Evolutionary conservation across 2,113 vertebrate species (phyloP), one percentile per base, ranked within the genome.

Genomic region (Epinephelus cyanopodus): DNA sequence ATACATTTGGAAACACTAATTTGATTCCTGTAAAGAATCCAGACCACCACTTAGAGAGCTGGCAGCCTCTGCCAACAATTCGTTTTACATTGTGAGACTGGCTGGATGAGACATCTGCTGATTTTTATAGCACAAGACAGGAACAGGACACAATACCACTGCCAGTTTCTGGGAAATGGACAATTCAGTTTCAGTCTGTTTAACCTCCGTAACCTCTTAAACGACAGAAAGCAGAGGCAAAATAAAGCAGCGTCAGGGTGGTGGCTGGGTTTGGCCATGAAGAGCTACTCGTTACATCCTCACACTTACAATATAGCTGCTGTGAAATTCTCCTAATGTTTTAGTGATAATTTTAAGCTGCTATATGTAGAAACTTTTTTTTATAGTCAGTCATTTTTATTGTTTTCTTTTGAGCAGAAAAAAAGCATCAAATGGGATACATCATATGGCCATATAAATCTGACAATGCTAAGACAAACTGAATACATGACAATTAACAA

Each of bases 91-190:
- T 58, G 27, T 48, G 42, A 65, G 77, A 56, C 19, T 17, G 23
- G 42, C 74, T 67, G 54, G 11, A 66, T 60, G 62, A 52, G 42
- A 73, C 6, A 37, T 37, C 33, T 37, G 33, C 33, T 6, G 33
- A 50, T 64, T 60, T 76, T 74, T 67, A 70, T 18, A 42, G 47
- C 42, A 64, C 18, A 65, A 73, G 64, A 74, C 56, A 81, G 63
- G 25, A 85, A 71, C 72, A 42, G 68, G 23, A 5, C 42, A 23
- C 45, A 60, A 67, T 87, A 67, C 66, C 25, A 82, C 85, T 82
- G 52, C 45, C 70, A 62, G 75, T 73, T 81, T 84, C 84, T 87
- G 82, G 76, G 79, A 85, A 85, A 88, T 29, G 27, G 48, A 86
- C 48, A 82, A 87, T 85, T 87, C 42, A 62, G 54, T 88, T 88